Evolutionary conservation across 2,113 vertebrate species (phyloP).

Genomic region (crab-eating macaque (Macaca fascicularis)): T2T-MFA8v1.1 NC_088391.1:17453501-17454000

Average conservation of each 20-base stretch:
- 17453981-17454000: not conserved
- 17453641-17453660: not conserved
- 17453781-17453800: not conserved
- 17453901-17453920: not conserved
- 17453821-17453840: not conserved
- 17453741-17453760: not conserved
- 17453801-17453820: not conserved
- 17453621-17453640: not conserved
- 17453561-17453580: not conserved
- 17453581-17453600: not conserved
- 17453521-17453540: not conserved
- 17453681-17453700: not conserved
- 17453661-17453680: not conserved
- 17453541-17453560: not conserved
- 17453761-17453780: not conserved
- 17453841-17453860: not conserved
- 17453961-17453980: rapidly evolving
- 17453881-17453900: not conserved
- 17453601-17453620: not conserved
- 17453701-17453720: not conserved
- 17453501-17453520: not conserved
- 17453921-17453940: no score
- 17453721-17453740: not conserved
- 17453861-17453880: not conserved
- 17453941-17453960: not conserved